phyloP scores from a whole-genome alignment of 2,113 vertebrate species.

The Nothobranchius furzeri region DNA sequence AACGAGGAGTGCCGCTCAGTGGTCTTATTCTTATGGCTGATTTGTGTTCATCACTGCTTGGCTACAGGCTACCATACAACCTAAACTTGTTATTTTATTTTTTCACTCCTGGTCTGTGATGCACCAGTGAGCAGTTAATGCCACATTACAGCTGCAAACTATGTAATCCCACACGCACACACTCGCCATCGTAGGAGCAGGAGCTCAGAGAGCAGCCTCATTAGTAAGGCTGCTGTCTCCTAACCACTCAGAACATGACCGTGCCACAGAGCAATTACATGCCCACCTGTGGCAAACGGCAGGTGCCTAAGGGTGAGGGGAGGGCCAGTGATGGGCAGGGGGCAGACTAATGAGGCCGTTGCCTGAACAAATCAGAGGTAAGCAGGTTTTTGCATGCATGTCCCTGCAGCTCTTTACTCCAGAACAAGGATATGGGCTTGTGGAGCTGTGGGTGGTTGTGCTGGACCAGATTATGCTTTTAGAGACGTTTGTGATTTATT shows the following conservation, averaged over 20 bases:
- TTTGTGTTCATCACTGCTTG: not conserved
- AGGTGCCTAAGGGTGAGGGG: slow-evolving; percentile 60
- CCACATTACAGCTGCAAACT: slow-evolving; percentile 18
- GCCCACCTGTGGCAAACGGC: slow-evolving; percentile 68
- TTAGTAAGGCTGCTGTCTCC: slow-evolving; percentile 54
- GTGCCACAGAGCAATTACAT: slow-evolving; percentile 69
- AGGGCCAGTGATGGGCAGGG: slow-evolving; percentile 46
- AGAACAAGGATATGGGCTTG: not conserved
- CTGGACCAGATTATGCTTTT: not conserved
- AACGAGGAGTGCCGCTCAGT: not conserved
- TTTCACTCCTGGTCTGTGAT: not conserved
- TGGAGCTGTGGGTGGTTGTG: not conserved
- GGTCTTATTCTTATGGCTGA: not conserved
- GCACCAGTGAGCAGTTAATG: slow-evolving; percentile 30
- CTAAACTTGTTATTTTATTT: not conserved
- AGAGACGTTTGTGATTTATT: not conserved
- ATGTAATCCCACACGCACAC: slow-evolving; percentile 11
- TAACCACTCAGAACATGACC: slow-evolving; percentile 58
- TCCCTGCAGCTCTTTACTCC: slow-evolving; percentile 19
- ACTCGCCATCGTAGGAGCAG: slow-evolving; percentile 23
- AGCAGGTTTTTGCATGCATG: slow-evolving; percentile 28
- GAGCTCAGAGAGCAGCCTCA: slow-evolving; percentile 57
- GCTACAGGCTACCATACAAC: not conserved
- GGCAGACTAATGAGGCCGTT: slow-evolving; percentile 62
- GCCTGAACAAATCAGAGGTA: slow-evolving; percentile 39